Evolutionary conservation across 1,140 invertebrate species (phyloP), one percentile per base, ranked within the genome.

Genomic region (Habropoda laboriosa): DNA sequence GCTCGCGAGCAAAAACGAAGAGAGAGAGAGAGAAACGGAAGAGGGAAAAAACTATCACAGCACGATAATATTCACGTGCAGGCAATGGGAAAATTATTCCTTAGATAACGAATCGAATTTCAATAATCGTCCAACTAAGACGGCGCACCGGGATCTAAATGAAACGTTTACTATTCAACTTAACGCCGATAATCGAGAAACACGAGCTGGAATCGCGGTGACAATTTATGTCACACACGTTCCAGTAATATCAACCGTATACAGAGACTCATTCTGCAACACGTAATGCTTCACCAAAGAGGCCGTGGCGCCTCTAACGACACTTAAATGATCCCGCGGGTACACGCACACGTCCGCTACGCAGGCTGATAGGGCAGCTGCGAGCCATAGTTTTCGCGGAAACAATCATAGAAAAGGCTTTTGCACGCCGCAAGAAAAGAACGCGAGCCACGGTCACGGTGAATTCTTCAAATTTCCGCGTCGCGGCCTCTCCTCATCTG

Each of bases 361-460:
- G 18, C 73, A 49, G 38, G 21, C 60, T 67, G n/a, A 76, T 76
- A n/a, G n/a, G n/a, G n/a, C 73, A 67, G 27, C 60, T 24, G 38
- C 38, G 27, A n/a, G n/a, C 38, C 63, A 21, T 24, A 40, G 16
- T 40, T 77, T 68, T 49, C 75, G 45, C 32, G 75, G 66, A 77
- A 70, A 77, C 66, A 67, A 67, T 76, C 73, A 55, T 42, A 47
- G 40, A 30, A 24, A 35, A 67, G 49, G 7, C n/a, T 18, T 16
- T 18, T 27, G 51, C 30, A n/a, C n/a, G n/a, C n/a, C n/a, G 47
- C 16, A 68, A 53, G 27, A 57, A n/a, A n/a, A n/a, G n/a, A n/a
- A n/a, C n/a, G n/a, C n/a, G n/a, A 42, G 8, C 58, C 18, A 21
- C 30, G 63, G 73, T 76, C 73, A 76, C 63, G 73, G 49, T 57